A percentile compares a stretch with the other conserved stretches of the same genome.
These are phyloP conservation scores for Trichonephila clavata DNA, from an alignment of 1,140 invertebrate genomes.

Conservation along the genomic window DNA sequence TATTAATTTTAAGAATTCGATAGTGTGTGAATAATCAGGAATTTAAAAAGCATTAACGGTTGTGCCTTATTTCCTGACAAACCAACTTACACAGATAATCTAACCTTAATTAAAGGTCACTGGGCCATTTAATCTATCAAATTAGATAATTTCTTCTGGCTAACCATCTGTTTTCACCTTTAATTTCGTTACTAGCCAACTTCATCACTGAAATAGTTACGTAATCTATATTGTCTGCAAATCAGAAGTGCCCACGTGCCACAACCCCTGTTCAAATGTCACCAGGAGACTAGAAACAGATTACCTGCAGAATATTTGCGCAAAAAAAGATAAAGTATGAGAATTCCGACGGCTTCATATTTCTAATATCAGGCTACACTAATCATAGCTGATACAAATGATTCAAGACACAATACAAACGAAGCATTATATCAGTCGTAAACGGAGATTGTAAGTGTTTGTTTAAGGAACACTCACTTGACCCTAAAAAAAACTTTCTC, in stretches of 20 bases:
- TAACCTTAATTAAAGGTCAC: too few relatives aligned
- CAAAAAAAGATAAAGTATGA: background rate
- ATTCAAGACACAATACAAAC: background rate
- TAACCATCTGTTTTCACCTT: background rate
- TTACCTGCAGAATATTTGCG: background rate
- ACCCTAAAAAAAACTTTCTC: background rate
- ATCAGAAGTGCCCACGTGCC: background rate
- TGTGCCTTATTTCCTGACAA: too few relatives aligned
- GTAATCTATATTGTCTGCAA: background rate
- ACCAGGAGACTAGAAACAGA: background rate
- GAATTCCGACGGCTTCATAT: background rate
- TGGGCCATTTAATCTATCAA: too few relatives aligned
- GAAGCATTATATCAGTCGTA: background rate
- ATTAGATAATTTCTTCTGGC: too few relatives aligned
- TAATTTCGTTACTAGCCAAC: background rate
- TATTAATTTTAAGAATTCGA: too few relatives aligned
- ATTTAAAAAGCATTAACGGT: too few relatives aligned
- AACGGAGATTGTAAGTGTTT: background rate
- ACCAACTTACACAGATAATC: too few relatives aligned
- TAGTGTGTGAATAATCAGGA: too few relatives aligned
- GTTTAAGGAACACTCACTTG: background rate
- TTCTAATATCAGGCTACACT: background rate
- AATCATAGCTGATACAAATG: background rate
- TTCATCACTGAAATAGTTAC: background rate
- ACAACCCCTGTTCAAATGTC: background rate